Evolutionary conservation across 2,113 vertebrate genomes (phyloP), one percentile per base, ranked within the genome.

Genomic region (Crocuta crocuta): DNA sequence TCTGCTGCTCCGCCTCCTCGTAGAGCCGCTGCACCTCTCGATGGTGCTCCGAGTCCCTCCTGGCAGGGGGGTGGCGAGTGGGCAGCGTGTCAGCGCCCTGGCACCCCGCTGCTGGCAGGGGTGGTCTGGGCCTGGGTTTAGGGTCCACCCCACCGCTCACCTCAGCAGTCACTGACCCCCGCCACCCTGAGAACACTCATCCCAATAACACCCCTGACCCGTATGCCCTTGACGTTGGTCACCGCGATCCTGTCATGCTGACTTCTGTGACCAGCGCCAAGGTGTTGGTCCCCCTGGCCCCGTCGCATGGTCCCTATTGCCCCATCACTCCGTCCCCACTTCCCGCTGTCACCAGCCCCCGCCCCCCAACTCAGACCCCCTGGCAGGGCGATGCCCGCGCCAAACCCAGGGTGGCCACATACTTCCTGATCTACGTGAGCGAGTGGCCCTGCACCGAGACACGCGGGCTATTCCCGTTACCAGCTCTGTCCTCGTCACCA

Each of bases 1-100:
- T 98, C 97, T 99, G 99, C 97, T 98, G 98, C 73, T 99, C 98
- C 97, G 98, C 98, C 74, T 98, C 98, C 92, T 99, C 97, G 0
- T 99, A 98, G 33, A 99, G 98, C 97, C 95, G 98, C 95, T 97
- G 98, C 71, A 99, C 99, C 71, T 99, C 97, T 5, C 19, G 92
- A 10, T 98, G 97, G 2, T 99, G 99, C 80, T 99, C 99, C 0
- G 98, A 96, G 95, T 99, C 97, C 0, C 39, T 80, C 81, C 99
- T 99, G 98, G 17, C 0, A 28, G 58, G 33, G 89, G 45, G 26
- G 23, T 31, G 6, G 50, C 45, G 21, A 33, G 35, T 61, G 5
- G 58, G 48, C 0, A 12, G 83, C 79, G 0, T 43, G 1, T 84
- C 17, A 73, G 83, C 6, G 8, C 19, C 85, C 48, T 9, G 19